Base-by-base conservation (phyloP, 2,797 vertebrate species). In the Sebastes reedi region DNA sequence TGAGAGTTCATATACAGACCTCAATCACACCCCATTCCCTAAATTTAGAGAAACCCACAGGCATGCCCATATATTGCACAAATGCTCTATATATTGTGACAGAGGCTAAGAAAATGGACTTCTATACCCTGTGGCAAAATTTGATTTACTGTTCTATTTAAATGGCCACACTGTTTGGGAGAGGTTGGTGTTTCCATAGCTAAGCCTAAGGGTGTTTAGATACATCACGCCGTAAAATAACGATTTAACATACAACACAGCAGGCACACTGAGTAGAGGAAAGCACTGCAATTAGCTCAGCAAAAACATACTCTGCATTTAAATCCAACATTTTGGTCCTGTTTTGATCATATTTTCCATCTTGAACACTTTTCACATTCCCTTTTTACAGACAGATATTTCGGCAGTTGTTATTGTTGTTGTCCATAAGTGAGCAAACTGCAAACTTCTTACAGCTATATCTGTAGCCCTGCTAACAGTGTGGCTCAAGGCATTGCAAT, bases 81-180 rank as follows among this genome's bases (percentile, higher is more conserved):
- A 85, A 77, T 72, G 75, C 77, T 88, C 70, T 61, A 81, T 88
- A 84, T 83, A 80, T 88, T 85, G 82, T 81, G 72, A 83, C 82
- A 32, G 77, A 74, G 73, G 64, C 62, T 80, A 83, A 84, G 84
- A 81, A 90, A 93, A 89, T 91, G 42, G 84, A 77, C 83, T 87
- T 82, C 50, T 68, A 64, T 60, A 83, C 75, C 93, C 86, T 29
- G 36, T 77, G 87, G 92, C 89, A 59, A 89, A 71, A 76, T 92
- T 84, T 92, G 93, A 95, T 94, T 93, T 91, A 93, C 83, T 72
- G 83, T 85, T 88, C 86, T 85, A 90, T 92, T 92, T 90, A 89
- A 93, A 91, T 88, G 81, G 80, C 78, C 70, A 36, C 80, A 77
- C 42, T 86, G 72, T 90, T 88, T 87, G 75, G 82, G 72, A 81